Evolutionary conservation across 2,888 invertebrate species (phyloP).

Genomic region (Anoncus sp.): DNA sequence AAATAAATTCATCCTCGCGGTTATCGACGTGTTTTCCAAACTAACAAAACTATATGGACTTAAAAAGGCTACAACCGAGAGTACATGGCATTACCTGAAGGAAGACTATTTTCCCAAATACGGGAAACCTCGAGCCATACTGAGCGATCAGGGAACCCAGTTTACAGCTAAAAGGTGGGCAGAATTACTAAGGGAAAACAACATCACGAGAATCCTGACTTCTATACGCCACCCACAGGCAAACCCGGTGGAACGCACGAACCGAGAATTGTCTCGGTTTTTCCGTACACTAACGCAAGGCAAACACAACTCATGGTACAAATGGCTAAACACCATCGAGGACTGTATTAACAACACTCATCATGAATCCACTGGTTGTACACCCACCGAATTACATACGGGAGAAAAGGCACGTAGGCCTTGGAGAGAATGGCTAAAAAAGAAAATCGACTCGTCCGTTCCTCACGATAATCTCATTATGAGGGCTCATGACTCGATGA

Average conservation of each 20-base stretch:
- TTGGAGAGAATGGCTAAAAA: not conserved
- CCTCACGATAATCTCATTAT: not conserved
- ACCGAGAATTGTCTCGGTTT: too few relatives aligned
- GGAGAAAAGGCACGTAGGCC: not conserved
- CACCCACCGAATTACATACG: not conserved
- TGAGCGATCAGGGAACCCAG: not conserved
- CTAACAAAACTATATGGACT: not conserved
- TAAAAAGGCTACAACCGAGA: not conserved
- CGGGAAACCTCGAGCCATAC: not conserved
- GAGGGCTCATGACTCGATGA: not conserved
- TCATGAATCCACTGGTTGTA: not conserved
- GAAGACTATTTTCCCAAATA: not conserved
- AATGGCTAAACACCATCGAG: not conserved
- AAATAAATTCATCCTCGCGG: constrained; percentile 9
- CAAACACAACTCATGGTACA: not conserved
- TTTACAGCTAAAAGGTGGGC: not conserved
- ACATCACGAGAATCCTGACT: not conserved
- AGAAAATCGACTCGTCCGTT: not conserved
- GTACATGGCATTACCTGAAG: not conserved
- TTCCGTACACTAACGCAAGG: not conserved
- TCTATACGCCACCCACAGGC: constrained; percentile 3
- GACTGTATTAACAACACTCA: not conserved
- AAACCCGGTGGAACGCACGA: not conserved
- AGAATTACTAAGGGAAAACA: too few relatives aligned
- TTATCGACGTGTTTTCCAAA: constrained; percentile 22